Conservation (phyloP, 2,888 invertebrate species). For the Spisula subtruncata region DNA sequence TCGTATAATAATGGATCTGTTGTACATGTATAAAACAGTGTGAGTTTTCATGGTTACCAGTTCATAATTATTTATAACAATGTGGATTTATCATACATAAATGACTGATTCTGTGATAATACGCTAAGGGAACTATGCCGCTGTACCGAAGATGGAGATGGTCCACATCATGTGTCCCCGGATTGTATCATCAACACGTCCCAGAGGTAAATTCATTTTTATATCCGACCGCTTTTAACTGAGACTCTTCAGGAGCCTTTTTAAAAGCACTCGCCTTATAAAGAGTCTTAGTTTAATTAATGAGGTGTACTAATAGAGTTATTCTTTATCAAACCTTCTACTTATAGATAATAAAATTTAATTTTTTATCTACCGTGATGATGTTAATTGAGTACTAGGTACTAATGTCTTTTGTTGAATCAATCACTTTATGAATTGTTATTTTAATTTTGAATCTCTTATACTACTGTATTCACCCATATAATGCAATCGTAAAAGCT, state of each 20-base stretch:
- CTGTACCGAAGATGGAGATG: slow-evolving; percentile 76
- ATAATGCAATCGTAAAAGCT: too few species aligned
- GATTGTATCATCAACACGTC: slow-evolving; percentile 63
- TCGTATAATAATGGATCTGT: background rate
- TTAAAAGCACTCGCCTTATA: too few species aligned
- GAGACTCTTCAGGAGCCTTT: background rate
- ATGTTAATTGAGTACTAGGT: too few species aligned
- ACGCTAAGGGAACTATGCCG: slow-evolving; percentile 72
- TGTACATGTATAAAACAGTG: background rate
- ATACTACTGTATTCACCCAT: too few species aligned
- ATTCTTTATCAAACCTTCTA: too few species aligned
- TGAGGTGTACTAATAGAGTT: too few species aligned
- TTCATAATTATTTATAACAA: background rate
- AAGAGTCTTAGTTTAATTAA: too few species aligned
- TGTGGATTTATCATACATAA: slow-evolving; percentile 5
- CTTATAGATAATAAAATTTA: too few species aligned
- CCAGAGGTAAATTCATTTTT: background rate
- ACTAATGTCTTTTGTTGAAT: too few species aligned
- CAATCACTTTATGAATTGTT: too few species aligned
- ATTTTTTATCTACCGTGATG: too few species aligned
- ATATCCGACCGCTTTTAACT: background rate
- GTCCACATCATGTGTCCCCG: slow-evolving; percentile 77
- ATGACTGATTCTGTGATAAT: slow-evolving; percentile 6
- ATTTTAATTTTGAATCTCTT: too few species aligned
- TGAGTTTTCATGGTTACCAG: background rate